Percentiles rank a stretch among this genome's conserved stretches.
Conservation (phyloP, 2,113 vertebrate genomes). For the Stigmatopora argus region DNA sequence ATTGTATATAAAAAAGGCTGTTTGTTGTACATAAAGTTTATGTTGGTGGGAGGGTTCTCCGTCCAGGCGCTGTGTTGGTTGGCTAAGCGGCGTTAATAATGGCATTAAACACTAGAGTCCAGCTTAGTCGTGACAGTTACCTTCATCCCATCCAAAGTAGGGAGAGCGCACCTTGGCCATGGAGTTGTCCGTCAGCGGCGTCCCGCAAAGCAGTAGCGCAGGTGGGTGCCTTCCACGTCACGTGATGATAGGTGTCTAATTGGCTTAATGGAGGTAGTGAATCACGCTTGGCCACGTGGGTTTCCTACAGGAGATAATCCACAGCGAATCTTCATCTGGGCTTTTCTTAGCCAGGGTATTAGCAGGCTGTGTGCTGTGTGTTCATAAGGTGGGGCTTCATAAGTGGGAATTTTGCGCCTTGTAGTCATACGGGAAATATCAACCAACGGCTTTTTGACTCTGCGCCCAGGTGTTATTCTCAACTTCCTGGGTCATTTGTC, state of each 20-base stretch:
- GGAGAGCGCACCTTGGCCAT: constrained; percentile 58
- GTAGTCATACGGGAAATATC: constrained; percentile 38
- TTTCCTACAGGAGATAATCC: constrained; percentile 51
- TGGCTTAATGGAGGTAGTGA: constrained; percentile 37
- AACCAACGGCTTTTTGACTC: constrained; percentile 12
- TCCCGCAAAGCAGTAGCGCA: constrained; percentile 53
- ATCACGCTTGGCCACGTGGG: constrained; percentile 43
- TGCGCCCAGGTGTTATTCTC: constrained; percentile 7
- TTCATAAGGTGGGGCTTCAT: constrained; percentile 22
- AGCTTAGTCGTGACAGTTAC: constrained; percentile 54
- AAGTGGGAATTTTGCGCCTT: background rate
- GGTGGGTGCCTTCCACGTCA: constrained; percentile 62
- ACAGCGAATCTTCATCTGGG: constrained; percentile 50
- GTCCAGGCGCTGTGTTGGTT: constrained; percentile 52
- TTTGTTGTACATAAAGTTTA: background rate
- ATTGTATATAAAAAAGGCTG: background rate
- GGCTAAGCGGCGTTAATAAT: constrained; percentile 69
- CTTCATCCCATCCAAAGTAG: constrained; percentile 42
- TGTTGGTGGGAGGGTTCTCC: constrained; percentile 56
- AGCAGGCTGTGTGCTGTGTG: constrained; percentile 12
- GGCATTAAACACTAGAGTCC: constrained; percentile 60
- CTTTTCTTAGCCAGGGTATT: constrained; percentile 55
- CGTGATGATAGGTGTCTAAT: constrained; percentile 41
- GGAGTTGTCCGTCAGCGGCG: constrained; percentile 64
- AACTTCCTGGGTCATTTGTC: constrained; percentile 10